Percentiles rank a stretch among this genome's conserved stretches.
Evolutionary conservation across 2,888 invertebrate species (phyloP).

Genomic region (Junonia oenone): DNA sequence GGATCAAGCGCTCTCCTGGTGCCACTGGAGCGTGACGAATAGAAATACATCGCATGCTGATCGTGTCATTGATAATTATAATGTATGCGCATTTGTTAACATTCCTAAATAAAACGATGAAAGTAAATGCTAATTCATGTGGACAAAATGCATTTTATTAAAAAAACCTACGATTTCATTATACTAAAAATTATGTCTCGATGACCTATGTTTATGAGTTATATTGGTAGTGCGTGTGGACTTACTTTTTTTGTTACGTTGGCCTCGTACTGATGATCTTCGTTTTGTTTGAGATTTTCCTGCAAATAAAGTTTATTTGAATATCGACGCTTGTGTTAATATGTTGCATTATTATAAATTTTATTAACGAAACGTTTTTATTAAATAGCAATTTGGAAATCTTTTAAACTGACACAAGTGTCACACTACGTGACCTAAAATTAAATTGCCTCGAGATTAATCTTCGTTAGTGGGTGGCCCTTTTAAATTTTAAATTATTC

Average conservation of each 20-base stretch:
- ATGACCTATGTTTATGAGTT: neutral
- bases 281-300: conserved; percentile 81
- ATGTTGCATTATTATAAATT: no score
- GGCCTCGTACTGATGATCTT: conserved; percentile 79
- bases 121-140: conserved; percentile 1
- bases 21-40: conserved; percentile 11
- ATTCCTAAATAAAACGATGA: conserved; percentile 11
- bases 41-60: conserved; percentile 15
- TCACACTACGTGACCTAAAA: conserved; percentile 1
- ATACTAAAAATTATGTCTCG: neutral
- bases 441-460: conserved; percentile 8
- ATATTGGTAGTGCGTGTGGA: conserved; percentile 9
- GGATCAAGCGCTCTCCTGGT: neutral
- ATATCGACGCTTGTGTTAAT: no score
- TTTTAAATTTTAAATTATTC: conserved; percentile 27
- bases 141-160: no score
- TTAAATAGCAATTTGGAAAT: neutral
- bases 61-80: conserved; percentile 3
- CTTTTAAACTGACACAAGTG: neutral
- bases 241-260: conserved; percentile 75
- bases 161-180: neutral
- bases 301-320: conserved; percentile 39
- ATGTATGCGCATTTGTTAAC: conserved; percentile 4
- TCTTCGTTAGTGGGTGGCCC: conserved; percentile 21
- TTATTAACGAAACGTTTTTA: no score